A percentile compares a stretch with the other conserved stretches of the same genome.
phyloP scores from a whole-genome alignment of 2,113 vertebrate species.

The Pseudois nayaur region DNA sequence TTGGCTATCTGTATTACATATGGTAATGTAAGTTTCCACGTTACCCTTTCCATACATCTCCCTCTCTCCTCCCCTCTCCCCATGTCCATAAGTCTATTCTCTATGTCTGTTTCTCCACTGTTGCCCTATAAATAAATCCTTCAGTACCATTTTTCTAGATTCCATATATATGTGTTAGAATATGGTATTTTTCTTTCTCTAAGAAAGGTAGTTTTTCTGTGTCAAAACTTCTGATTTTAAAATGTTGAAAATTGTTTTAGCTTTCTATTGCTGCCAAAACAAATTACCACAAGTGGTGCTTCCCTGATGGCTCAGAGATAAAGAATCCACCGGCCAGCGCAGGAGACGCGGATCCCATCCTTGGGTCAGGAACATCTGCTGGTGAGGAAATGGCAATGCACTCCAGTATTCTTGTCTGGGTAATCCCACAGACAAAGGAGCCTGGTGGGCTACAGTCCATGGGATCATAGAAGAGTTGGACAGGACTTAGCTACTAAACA shows the following conservation, averaged over 20 bases:
- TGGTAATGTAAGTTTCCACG: neutral
- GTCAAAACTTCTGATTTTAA: neutral
- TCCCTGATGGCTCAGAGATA: neutral
- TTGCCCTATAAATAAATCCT: neutral
- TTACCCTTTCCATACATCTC: neutral
- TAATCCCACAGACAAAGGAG: neutral
- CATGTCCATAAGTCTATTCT: neutral
- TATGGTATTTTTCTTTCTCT: neutral
- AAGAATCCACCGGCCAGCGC: neutral
- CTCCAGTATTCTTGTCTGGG: neutral
- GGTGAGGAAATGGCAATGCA: neutral
- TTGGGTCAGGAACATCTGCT: neutral
- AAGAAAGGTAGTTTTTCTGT: neutral
- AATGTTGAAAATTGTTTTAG: neutral
- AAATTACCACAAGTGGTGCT: neutral
- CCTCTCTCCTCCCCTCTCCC: neutral
- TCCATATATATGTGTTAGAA: neutral
- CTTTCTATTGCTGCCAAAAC: neutral
- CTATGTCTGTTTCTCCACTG: neutral
- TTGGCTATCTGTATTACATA: neutral
- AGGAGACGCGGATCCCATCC: rapidly evolving
- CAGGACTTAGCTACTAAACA: neutral
- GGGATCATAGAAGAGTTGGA: neutral
- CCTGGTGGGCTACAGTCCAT: neutral
- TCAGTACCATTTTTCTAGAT: neutral